Evolutionary conservation across 2,113 vertebrate species (phyloP).

Genomic region (Gavialis gangeticus): DNA sequence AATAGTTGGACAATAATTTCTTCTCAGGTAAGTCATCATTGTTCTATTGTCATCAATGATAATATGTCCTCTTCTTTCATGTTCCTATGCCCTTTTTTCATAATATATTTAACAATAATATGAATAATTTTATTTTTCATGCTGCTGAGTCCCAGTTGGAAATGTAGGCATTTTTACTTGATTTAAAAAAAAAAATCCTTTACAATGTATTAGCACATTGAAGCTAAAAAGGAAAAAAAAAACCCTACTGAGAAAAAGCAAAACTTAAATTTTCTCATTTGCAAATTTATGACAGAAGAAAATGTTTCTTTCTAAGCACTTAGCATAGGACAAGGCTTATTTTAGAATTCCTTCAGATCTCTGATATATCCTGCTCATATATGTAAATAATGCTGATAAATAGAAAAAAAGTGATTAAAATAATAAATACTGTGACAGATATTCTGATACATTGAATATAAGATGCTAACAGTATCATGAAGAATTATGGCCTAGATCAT

Average conservation of each 20-base stretch:
- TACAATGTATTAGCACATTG: not conserved
- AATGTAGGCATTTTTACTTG: not conserved
- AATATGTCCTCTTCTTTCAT: not conserved
- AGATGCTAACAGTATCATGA: not conserved
- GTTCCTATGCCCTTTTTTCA: not conserved
- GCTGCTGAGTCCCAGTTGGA: not conserved
- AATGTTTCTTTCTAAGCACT: not conserved
- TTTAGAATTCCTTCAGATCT: not conserved
- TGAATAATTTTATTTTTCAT: not conserved
- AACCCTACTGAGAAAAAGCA: not conserved
- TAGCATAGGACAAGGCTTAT: accelerated
- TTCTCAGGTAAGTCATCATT: not conserved
- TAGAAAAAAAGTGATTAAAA: slow-evolving; percentile 50
- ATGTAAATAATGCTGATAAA: not conserved
- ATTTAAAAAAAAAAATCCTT: not conserved
- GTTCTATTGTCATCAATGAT: no score
- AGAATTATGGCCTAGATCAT: slow-evolving; percentile 24
- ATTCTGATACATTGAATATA: slow-evolving; percentile 41
- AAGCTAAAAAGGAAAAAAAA: not conserved
- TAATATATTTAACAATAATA: not conserved
- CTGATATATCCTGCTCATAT: not conserved
- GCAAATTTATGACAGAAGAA: not conserved
- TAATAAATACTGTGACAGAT: slow-evolving; percentile 31
- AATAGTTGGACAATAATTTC: not conserved
- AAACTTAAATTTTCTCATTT: not conserved